Percentiles rank a stretch among this genome's conserved stretches.
phyloP scores from a whole-genome alignment of 2,888 invertebrate genomes.

The Leptinotarsa juncta region DNA sequence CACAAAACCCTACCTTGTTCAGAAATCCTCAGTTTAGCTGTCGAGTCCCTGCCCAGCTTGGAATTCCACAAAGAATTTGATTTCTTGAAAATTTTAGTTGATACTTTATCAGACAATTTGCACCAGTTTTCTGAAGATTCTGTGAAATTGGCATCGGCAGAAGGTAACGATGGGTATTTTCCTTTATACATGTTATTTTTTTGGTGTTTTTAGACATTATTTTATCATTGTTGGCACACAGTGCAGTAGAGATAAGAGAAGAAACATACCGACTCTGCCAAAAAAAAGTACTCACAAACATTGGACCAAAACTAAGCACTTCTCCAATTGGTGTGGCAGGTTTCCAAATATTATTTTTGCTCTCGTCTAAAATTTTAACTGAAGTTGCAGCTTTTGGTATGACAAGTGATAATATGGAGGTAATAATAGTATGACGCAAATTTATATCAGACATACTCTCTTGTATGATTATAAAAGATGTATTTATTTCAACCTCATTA shows the following conservation, averaged over 20 bases:
- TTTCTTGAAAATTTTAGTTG: constrained; percentile 64
- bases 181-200: constrained; percentile 13
- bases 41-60: constrained; percentile 69
- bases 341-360: constrained; percentile 68
- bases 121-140: constrained; percentile 48
- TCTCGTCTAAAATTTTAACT: constrained; percentile 70
- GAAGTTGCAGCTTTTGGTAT: constrained; percentile 76
- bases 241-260: constrained; percentile 68
- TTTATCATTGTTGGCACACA: constrained; percentile 71
- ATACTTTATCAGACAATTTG: constrained; percentile 57
- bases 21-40: constrained; percentile 66
- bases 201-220: constrained; percentile 61
- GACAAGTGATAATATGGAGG: constrained; percentile 64
- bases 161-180: constrained; percentile 44
- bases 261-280: constrained; percentile 70
- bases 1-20: constrained; percentile 53
- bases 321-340: constrained; percentile 62
- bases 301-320: constrained; percentile 68
- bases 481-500: no score
- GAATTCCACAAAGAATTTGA: constrained; percentile 71
- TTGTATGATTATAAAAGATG: no score
- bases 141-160: constrained; percentile 41
- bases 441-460: no score
- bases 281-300: constrained; percentile 68
- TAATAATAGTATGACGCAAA: constrained; percentile 45